Evolutionary conservation across 1,140 invertebrate species (phyloP), one percentile per base, ranked within the genome.

Genomic region (Drosophila ohnishii): DNA sequence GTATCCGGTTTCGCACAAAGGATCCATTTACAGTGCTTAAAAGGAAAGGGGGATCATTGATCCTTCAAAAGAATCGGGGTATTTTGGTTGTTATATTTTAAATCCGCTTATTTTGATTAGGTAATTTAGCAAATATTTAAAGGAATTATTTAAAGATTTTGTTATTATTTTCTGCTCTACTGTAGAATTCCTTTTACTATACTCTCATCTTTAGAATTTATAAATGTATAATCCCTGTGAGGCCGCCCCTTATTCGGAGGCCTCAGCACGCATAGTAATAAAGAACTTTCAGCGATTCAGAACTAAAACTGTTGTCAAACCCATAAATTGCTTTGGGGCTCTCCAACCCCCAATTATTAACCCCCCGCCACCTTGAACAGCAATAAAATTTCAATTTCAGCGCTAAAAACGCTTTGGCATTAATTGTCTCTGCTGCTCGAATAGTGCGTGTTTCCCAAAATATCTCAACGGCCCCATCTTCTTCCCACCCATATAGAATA

Each of bases 341-440:
- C 22, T 40, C 2, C 37, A 22, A 7, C 47, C 40, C 57, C 34
- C 39, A 25, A 45, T 37, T 55, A 37, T 37, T 53, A 62, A 45
- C 22, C 71, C 32, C 25, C 47, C 34, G 30, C 47, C 69, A 62
- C 73, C 56, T 55, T 79, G 58, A 71, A 78, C 64, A 83, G 48
- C 71, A 86, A 86, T 86, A 87, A 86, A 87, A 86, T 73, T 87
- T 79, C 71, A 81, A 65, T 88, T 70, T 87, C 65, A 65, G 78
- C 63, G 72, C 63, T 67, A 73, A 83, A 87, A 72, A 75, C 74
- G 82, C 81, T 85, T 19, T 59, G 77, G 56, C 66, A 86, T 81
- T 86, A 83, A 86, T 86, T 87, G 83, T 79, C 45, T 55, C 57
- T 61, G 35, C 30, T 35, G 22, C 28, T 65, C 14, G 50, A 47